Evolutionary conservation across 2,113 vertebrate species (phyloP), one percentile per base, ranked within the genome.

Genomic region (Myxocyprinus asiaticus): DNA sequence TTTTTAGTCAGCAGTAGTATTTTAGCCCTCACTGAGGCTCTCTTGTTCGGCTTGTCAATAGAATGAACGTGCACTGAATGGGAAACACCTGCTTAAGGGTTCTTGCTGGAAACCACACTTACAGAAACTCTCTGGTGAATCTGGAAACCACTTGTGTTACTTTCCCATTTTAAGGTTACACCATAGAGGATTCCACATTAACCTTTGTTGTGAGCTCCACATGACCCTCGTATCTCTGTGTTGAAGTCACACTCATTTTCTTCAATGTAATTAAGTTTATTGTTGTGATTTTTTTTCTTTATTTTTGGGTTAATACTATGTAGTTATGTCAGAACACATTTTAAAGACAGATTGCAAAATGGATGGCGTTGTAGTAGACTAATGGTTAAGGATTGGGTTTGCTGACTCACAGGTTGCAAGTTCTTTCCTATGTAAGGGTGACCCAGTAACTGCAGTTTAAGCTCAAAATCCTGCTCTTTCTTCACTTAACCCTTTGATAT

Each of bases 1-100:
- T 87, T 82, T 85, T 88, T 85, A 83, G 85, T 86, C 80, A 85
- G 82, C 82, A 88, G 84, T 83, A 81, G 86, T 82, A 85, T 84
- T 84, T 84, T 82, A 81, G 59, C 56, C 56, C 75, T 81, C 72
- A 88, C 82, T 88, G 82, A 81, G 81, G 80, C 66, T 58, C 86
- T 84, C 78, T 88, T 86, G 85, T 85, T 88, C 66, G 43, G 42
- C 70, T 86, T 82, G 77, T 88, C 82, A 85, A 83, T 85, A 84
- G 83, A 77, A 65, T 8, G 55, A 67, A 81, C 82, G 81, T 85
- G 85, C 58, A 47, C 72, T 64, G 83, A 85, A 85, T 88, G 71
- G 85, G 76, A 87, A 87, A 83, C 72, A 84, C 77, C 81, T 82
- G 82, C 74, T 85, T 81, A 81, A 82, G 74, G 77, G 74, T 78